Conservation (phyloP, 2,797 vertebrate genomes). For the Acipenser oxyrinchus region DNA sequence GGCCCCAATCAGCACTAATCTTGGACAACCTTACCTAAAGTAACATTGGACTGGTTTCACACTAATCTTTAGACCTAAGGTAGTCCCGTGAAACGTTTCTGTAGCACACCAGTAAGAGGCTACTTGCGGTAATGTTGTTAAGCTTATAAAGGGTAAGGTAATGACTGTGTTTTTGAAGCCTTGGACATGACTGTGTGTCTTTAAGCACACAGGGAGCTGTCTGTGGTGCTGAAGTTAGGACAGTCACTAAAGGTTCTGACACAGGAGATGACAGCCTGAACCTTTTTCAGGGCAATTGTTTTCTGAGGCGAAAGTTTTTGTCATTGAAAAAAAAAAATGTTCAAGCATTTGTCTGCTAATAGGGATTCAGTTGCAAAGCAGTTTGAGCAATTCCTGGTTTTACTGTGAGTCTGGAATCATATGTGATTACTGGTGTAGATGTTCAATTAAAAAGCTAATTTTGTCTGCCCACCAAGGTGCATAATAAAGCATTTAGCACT, state of each 20-base stretch:
- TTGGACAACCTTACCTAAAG: neutral
- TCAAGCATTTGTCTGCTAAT: neutral
- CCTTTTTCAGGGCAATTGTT: neutral
- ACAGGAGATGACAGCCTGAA: neutral
- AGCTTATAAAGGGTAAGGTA: neutral
- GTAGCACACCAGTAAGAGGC: too few relatives aligned
- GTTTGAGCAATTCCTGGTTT: neutral
- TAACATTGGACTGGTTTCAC: neutral
- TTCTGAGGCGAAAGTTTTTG: neutral
- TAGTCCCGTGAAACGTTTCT: too few relatives aligned
- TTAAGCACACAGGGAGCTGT: neutral
- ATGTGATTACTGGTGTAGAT: too few relatives aligned
- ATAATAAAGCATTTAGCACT: too few relatives aligned
- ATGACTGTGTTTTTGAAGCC: neutral
- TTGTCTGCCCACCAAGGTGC: too few relatives aligned
- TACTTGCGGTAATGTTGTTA: too few relatives aligned
- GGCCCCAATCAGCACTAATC: neutral
- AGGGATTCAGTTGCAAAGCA: neutral
- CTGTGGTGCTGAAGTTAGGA: neutral
- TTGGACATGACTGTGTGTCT: neutral
- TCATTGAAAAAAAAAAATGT: too few relatives aligned
- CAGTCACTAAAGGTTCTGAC: neutral
- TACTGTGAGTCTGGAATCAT: neutral
- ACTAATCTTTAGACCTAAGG: neutral
- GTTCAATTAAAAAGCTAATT: too few relatives aligned